These are phyloP conservation scores for Bradysia coprophila DNA, from an alignment of 1,140 invertebrate genomes.

Conservation along the genomic window DNA sequence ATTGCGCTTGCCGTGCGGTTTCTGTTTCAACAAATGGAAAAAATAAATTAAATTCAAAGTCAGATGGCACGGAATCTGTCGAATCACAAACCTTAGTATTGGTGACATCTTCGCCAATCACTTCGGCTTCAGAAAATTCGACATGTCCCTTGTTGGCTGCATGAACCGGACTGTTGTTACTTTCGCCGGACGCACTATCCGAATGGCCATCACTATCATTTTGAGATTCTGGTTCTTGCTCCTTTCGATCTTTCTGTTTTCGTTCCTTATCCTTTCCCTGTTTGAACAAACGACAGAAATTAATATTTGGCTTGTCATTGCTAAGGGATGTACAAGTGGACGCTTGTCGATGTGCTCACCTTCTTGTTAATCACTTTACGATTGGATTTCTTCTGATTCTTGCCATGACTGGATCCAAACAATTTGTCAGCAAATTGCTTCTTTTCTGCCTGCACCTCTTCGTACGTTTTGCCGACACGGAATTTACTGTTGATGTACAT, in stretches of 20 bases:
- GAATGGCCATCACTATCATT: slow-evolving; percentile 21
- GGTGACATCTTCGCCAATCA: slow-evolving; percentile 10
- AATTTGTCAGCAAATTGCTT: slow-evolving; percentile 18
- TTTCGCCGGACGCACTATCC: slow-evolving; percentile 13
- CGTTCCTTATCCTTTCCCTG: slow-evolving; percentile 19
- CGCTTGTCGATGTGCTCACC: slow-evolving; percentile 2
- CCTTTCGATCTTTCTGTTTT: slow-evolving; percentile 13
- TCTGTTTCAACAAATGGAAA: neutral
- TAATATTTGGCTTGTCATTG: neutral
- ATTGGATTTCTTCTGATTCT: slow-evolving; percentile 12
- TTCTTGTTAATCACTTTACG: slow-evolving; percentile 11
- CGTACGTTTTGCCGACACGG: slow-evolving; percentile 20
- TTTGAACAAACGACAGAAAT: slow-evolving; percentile 3
- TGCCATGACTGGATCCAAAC: slow-evolving; percentile 8
- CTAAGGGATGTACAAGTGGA: neutral
- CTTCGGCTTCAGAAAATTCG: slow-evolving; percentile 21
- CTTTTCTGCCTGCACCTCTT: slow-evolving; percentile 21
- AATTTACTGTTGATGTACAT: slow-evolving; percentile 21
- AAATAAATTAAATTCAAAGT: neutral
- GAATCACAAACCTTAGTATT: neutral
- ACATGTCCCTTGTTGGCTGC: slow-evolving; percentile 19
- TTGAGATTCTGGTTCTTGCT: slow-evolving; percentile 10
- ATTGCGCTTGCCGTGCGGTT: slow-evolving; percentile 14
- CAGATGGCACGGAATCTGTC: neutral
- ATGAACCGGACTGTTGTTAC: slow-evolving; percentile 10